A percentile compares a stretch with the other conserved stretches of the same genome.
These are phyloP conservation scores for Pseudorhiza aurosa DNA, from an alignment of 30 jellyfish, hydroid and myxozoan species.

Conservation along the genomic window DNA sequence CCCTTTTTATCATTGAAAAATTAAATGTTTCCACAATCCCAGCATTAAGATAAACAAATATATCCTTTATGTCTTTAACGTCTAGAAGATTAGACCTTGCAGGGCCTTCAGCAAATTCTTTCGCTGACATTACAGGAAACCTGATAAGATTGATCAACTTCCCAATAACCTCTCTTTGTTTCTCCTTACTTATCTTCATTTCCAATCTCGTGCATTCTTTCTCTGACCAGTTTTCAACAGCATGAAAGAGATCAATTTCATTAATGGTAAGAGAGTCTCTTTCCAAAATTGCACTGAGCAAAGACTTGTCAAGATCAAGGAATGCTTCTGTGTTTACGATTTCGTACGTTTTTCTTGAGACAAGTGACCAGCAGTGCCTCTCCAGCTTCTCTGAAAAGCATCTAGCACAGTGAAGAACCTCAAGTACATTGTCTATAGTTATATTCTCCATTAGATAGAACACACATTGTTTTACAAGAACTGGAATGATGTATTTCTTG, in stretches of 20 bases:
- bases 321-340: slow-evolving; percentile 75
- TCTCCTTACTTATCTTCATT: slow-evolving; percentile 51
- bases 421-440: slow-evolving; percentile 82
- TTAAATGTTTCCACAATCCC: slow-evolving; percentile 68
- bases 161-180: slow-evolving; percentile 57
- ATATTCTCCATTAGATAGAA: slow-evolving; percentile 85
- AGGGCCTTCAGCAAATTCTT: slow-evolving; percentile 97
- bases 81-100: slow-evolving; percentile 92
- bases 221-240: slow-evolving; percentile 86
- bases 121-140: slow-evolving; percentile 97
- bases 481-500: slow-evolving; percentile 91
- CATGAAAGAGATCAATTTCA: slow-evolving; percentile 87
- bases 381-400: slow-evolving; percentile 86
- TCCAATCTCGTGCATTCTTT: slow-evolving; percentile 75
- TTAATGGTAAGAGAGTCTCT: slow-evolving; percentile 66
- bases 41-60: slow-evolving; percentile 81
- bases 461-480: slow-evolving; percentile 83
- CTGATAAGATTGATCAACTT: slow-evolving; percentile 75
- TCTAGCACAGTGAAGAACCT: slow-evolving; percentile 89
- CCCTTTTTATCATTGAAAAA: slow-evolving; percentile 54
- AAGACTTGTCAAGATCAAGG: slow-evolving; percentile 69
- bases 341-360: slow-evolving; percentile 78
- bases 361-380: slow-evolving; percentile 94
- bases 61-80: slow-evolving; percentile 77
- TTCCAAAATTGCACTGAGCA: slow-evolving; percentile 50